Base-by-base conservation (phyloP, 2,888 invertebrate genomes). In the Eueremaeus valkanovi region DNA sequence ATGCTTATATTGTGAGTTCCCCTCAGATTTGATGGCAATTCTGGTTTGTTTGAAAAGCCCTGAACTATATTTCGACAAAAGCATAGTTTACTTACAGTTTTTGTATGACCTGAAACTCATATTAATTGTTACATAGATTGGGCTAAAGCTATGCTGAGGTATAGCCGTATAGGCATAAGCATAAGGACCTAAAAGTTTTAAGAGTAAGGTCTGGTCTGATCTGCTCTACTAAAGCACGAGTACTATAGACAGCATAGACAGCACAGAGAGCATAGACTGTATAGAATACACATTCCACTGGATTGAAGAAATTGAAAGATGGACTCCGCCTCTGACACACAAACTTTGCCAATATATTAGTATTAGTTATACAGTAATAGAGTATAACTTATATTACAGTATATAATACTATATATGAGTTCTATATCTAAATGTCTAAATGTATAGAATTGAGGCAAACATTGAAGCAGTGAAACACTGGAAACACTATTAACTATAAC, bases 51-150 rank as follows among this genome's bases (percentile, higher is more conserved):
- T 58, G 27, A 58, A 58, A 58, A 29, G 27, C 58, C 58, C 58
- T 58, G 58, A 58, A 58, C 58, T 58, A 58, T 58, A 58, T 58
- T 24, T 27, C 9, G 58, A 58, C 58, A 58, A 58, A 58, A 58
- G 58, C 58, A 58, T 58, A 58, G 58, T 58, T 58, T 58, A 58
- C 27, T 58, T 24, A 29, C 11, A 24, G 58, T 58, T 58, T 24
- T 58, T 24, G 24, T 58, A 58, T 29, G 58, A 58, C 58, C 58
- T 58, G 24, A 58, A 58, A 58, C 58, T 58, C 27, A 5, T 29
- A 58, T 58, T 58, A 58, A 58, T 58, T 27, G 27, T 58, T 58
- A 49, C 49, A 49, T 49, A 58, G 58, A 58, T 58, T 58, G 21
- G 16, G 58, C 58, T 13, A n/a, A n/a, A n/a, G n/a, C n/a, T n/a